Evolutionary conservation across 2,113 vertebrate species (phyloP).

Genomic region (Grammomys dolichurus): DNA sequence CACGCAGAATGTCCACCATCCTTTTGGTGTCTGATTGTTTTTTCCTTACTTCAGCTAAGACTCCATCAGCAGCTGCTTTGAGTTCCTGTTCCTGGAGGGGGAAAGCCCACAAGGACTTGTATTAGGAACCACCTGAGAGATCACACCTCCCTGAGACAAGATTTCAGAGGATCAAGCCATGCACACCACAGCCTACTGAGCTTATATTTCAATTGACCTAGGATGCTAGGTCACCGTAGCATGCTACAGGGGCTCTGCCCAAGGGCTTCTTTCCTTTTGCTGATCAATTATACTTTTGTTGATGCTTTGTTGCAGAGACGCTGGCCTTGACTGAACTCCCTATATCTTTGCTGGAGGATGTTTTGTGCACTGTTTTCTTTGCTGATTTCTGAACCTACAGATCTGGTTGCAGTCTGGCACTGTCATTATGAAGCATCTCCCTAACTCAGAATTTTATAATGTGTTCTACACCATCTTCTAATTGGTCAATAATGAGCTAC

Average conservation of each 20-base stretch:
- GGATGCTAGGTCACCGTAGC: background rate
- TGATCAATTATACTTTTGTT: background rate
- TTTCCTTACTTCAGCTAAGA: slow-evolving; percentile 96
- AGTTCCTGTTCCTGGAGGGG: slow-evolving; percentile 92
- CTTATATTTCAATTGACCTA: background rate
- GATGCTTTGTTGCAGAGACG: background rate
- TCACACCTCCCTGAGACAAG: background rate
- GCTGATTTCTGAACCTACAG: too few relatives aligned
- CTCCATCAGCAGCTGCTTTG: slow-evolving; percentile 94
- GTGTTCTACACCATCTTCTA: too few relatives aligned
- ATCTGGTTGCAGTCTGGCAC: too few relatives aligned
- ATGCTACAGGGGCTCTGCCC: background rate
- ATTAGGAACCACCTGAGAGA: background rate
- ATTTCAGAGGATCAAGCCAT: background rate
- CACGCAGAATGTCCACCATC: slow-evolving; percentile 93
- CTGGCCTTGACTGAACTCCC: background rate
- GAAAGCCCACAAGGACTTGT: background rate
- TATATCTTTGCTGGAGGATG: too few relatives aligned
- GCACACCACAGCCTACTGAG: background rate
- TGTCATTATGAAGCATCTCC: too few relatives aligned
- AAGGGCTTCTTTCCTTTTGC: background rate
- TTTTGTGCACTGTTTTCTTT: too few relatives aligned
- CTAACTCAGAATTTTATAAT: too few relatives aligned
- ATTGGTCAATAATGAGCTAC: too few relatives aligned
- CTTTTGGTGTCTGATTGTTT: slow-evolving; percentile 96